Evolutionary conservation across 2,797 vertebrate genomes (phyloP).

Genomic region (Silurus aristotelis): DNA sequence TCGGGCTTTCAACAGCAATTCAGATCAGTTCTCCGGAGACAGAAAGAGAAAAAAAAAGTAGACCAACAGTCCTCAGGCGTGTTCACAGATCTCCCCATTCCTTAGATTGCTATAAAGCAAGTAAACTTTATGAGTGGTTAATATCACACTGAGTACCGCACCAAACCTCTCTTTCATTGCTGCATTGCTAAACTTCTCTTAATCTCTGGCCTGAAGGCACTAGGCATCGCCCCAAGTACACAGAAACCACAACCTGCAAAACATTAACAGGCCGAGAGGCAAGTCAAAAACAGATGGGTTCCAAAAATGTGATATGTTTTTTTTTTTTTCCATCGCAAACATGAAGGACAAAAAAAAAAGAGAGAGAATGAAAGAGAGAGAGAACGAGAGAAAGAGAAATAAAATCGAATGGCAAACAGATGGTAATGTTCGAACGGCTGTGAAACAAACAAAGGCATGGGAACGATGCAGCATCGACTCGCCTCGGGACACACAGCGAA

Average conservation of each 20-base stretch:
- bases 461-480: slow-evolving; percentile 80
- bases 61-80: slow-evolving; percentile 70
- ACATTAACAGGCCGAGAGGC: slow-evolving; percentile 34
- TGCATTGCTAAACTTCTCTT: slow-evolving; percentile 40
- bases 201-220: slow-evolving; percentile 25
- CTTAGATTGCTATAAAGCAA: slow-evolving; percentile 30
- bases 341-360: slow-evolving; percentile 36
- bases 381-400: slow-evolving; percentile 43
- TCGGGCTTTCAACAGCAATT: slow-evolving; percentile 66
- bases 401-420: slow-evolving; percentile 65
- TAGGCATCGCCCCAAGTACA: slow-evolving; percentile 50
- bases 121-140: slow-evolving; percentile 56
- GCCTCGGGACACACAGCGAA: slow-evolving; percentile 81
- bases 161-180: slow-evolving; percentile 53
- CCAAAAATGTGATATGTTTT: slow-evolving; percentile 39
- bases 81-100: slow-evolving; percentile 42
- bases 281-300: slow-evolving; percentile 48
- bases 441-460: slow-evolving; percentile 82
- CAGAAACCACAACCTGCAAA: slow-evolving; percentile 37
- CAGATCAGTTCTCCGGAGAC: slow-evolving; percentile 27
- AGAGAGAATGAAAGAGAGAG: slow-evolving; percentile 77
- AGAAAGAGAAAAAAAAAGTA: slow-evolving; percentile 15
- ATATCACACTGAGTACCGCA: slow-evolving; percentile 52
- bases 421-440: slow-evolving; percentile 79
- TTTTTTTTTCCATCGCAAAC: slow-evolving; percentile 40